These are phyloP conservation scores for Varecia variegata DNA, from an alignment of 2,797 vertebrate genomes.

Conservation along the genomic window DNA sequence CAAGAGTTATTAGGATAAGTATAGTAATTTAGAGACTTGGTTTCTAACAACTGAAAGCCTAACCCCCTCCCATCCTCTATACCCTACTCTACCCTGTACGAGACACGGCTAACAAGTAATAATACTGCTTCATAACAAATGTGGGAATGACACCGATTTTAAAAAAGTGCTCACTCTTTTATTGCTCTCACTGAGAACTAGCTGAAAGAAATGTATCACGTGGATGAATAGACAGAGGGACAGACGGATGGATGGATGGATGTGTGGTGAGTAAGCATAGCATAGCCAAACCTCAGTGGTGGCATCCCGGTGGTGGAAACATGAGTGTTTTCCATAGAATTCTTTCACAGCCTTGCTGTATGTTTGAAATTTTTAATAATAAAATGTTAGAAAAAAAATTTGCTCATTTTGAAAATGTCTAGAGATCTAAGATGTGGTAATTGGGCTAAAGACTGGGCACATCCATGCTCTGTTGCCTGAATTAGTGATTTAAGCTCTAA, in stretches of 20 bases:
- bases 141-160: background rate
- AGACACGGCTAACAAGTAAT: background rate
- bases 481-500: background rate
- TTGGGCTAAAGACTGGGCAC: background rate
- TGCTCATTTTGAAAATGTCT: background rate
- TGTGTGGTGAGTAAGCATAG: background rate
- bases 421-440: background rate
- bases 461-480: background rate
- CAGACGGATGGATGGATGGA: background rate
- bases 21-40: constrained; percentile 31
- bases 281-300: background rate
- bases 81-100: background rate
- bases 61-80: background rate
- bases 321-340: background rate
- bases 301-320: background rate
- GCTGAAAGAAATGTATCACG: background rate
- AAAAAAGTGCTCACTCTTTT: background rate
- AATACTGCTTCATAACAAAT: background rate
- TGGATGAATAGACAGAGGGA: background rate
- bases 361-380: constrained; percentile 4
- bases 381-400: background rate
- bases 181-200: background rate
- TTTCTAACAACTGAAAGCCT: constrained; percentile 4
- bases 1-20: constrained; percentile 28
- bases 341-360: background rate